phyloP scores from a whole-genome alignment of 2,888 invertebrate species.

The Chorisops tibialis region DNA sequence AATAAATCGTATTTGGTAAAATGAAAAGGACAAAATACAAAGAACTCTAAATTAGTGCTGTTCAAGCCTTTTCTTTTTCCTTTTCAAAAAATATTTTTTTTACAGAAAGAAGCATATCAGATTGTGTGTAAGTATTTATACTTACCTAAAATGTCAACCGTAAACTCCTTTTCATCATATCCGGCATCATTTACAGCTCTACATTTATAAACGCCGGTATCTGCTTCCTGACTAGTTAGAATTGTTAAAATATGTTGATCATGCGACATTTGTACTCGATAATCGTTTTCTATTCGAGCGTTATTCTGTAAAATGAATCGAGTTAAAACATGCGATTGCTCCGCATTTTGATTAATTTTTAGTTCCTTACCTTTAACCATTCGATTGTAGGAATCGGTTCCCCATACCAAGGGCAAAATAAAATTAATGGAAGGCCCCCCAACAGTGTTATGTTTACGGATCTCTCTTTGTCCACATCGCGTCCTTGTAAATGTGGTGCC shows the following conservation, averaged over 20 bases:
- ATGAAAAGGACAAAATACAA: slow-evolving; percentile 9
- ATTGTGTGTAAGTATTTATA: too few relatives aligned
- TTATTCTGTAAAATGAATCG: slow-evolving; percentile 10
- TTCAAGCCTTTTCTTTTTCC: too few relatives aligned
- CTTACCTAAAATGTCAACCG: slow-evolving; percentile 53
- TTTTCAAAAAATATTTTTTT: too few relatives aligned
- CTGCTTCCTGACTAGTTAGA: slow-evolving; percentile 43
- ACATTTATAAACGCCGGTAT: slow-evolving; percentile 59
- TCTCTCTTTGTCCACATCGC: slow-evolving; percentile 12
- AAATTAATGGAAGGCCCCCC: slow-evolving; percentile 52
- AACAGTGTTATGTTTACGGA: slow-evolving; percentile 36
- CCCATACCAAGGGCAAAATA: slow-evolving; percentile 60
- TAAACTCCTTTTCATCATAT: slow-evolving; percentile 50
- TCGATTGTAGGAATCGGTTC: slow-evolving; percentile 59
- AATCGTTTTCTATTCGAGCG: slow-evolving; percentile 1
- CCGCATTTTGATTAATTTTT: neutral
- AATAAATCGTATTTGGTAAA: neutral
- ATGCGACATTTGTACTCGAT: slow-evolving; percentile 9
- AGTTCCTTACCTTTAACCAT: slow-evolving; percentile 58
- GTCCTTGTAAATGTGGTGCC: slow-evolving; percentile 28
- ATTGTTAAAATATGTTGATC: slow-evolving; percentile 52
- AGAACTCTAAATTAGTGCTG: too few relatives aligned
- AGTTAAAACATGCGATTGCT: neutral
- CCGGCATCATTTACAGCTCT: slow-evolving; percentile 60
- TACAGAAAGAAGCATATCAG: too few relatives aligned